Evolutionary conservation across 2,113 vertebrate species (phyloP).

Genomic region (Crotalus viridis): DNA sequence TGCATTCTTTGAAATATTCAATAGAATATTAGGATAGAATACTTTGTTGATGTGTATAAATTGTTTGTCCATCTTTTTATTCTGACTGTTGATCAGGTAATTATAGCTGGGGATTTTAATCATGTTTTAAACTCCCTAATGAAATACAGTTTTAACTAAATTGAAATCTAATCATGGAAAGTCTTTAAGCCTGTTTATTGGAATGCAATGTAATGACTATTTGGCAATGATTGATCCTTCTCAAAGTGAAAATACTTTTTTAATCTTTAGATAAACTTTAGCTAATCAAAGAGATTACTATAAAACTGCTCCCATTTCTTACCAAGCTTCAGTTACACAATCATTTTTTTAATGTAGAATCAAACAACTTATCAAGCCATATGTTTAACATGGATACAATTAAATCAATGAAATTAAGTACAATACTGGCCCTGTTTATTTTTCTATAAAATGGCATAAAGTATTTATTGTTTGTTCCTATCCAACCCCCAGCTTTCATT

Average conservation of each 20-base stretch:
- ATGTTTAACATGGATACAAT: neutral
- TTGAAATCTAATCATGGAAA: neutral
- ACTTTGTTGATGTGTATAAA: neutral
- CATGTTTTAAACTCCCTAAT: neutral
- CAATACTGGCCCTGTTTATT: neutral
- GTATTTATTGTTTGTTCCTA: neutral
- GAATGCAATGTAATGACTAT: neutral
- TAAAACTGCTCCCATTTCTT: neutral
- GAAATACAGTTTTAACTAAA: neutral
- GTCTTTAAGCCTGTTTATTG: neutral
- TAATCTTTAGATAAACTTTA: neutral
- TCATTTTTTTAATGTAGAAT: neutral
- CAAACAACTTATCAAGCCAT: neutral
- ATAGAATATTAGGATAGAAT: neutral
- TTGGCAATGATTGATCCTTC: neutral
- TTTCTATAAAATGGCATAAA: neutral
- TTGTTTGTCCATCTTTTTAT: neutral
- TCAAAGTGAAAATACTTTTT: neutral
- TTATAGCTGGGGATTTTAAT: neutral
- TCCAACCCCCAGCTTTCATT: neutral
- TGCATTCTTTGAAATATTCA: neutral
- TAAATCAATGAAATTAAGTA: neutral
- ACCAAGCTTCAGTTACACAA: neutral
- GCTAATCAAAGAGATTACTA: neutral
- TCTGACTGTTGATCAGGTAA: neutral